Base-by-base conservation (phyloP, 2,113 vertebrate species). In the Eublepharis macularius region DNA sequence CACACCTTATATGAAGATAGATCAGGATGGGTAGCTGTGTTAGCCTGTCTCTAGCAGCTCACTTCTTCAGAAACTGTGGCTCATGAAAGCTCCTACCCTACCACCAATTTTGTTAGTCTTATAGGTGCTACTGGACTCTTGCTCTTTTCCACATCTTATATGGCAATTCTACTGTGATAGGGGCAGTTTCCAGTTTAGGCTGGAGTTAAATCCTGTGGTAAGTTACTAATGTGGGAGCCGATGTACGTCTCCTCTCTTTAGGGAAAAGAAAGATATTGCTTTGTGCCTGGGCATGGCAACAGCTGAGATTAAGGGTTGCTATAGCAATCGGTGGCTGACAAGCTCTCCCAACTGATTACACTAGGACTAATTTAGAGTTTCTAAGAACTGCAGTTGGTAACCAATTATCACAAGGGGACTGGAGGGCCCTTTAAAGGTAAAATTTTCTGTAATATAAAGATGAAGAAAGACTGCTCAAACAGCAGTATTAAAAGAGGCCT, bases 251-350 rank as follows among this genome's bases (percentile, higher is more conserved):
- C 80, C 21, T 63, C 41, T 74, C 54, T 63, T 43, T 8, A 45
- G 19, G 14, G 34, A 41, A 51, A 29, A 63, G 54, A 75, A 16
- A 83, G 32, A 73, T 45, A 60, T 57, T 45, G 54, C 29, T 9
- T 16, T 10, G 32, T 74, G 60, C 39, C 81, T 63, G 51, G 39
- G 39, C 54, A 45, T 63, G 81, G 81, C 29, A 65, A 57, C 29
- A 45, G 70, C 70, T 75, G 81, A 75, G 19, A 63, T 21, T 12
- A 75, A 34, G 54, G 54, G 81, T 83, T 83, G 81, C 81, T 32
- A 83, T 83, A 65, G 81, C 70, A 75, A 83, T 83, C 41, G 8
- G 39, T 34, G 54, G 9, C 41, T 65, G 81, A 65, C 63, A 45
- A 75, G 32, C 81, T 75, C 81, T 83, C 70, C 17, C 26, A 39